Base-by-base conservation (phyloP, 2,888 invertebrate species). In the Erpobdella octoculata region DNA sequence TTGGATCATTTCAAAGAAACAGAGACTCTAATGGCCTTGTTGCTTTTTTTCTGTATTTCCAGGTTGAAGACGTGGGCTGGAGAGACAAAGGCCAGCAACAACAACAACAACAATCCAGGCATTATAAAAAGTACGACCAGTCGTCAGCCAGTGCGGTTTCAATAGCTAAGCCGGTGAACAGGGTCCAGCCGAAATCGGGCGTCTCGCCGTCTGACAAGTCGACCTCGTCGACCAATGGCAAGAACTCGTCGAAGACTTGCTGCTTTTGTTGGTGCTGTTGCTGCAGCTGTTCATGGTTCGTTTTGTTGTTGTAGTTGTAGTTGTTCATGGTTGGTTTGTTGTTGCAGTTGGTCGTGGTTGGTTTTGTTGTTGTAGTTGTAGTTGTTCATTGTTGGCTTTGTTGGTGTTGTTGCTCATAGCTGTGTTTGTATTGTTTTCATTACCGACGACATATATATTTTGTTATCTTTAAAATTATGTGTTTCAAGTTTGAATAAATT, bases 181-280 rank as follows among this genome's bases (percentile, higher is more conserved):
- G n/a, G 15, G 38, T 36, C 36, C 21, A n/a, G n/a, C 38, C 2
- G 9, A 36, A 15, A 21, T 8, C 31, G 2, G 46, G 38, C 21
- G 9, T 37, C 21, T 41, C 38, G 21, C 38, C 21, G 1, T 3
- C 37, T 41, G 35, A 38, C 41, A 70, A 53, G 15, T 28, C 12
- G 25, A 12, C 41, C 15, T 15, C 41, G 28, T 31, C 21, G 28
- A 61, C 15, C 4, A 62, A 67, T 28, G 41, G 41, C 15, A 67
- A 46, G 18, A 67, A 67, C 15, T 71, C 65, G 18, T 72, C 72
- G 18, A 72, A 69, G 18, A 72, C 72, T 15, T 72, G 72, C 36
- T 72, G 70, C 41, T 72, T 72, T 41, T 70, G 72, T 35, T 72
- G 72, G 72, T 72, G 72, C 38, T 72, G 72, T 33, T 72, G 72